Evolutionary conservation across 2,113 vertebrate genomes (phyloP), one percentile per base, ranked within the genome.

Genomic region (Gavia stellata): DNA sequence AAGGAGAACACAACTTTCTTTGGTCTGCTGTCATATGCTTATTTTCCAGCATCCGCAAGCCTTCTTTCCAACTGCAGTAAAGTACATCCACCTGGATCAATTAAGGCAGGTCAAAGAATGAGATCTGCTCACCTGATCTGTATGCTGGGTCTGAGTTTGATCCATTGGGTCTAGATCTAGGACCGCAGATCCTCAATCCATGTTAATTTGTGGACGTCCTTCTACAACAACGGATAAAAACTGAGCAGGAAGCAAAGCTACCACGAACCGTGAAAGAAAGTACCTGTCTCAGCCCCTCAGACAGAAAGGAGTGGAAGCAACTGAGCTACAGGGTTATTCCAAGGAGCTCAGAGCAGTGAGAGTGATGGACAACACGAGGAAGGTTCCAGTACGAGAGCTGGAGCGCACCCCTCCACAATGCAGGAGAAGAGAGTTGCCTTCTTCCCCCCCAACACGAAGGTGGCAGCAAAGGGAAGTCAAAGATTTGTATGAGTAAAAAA

Each of bases 351-450:
- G 65, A 67, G 42, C n/a, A 58, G 19, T 12, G 17, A 81, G 25
- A 1, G 1, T 26, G 42, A 36, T 1, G 4, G 24, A 62, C 24
- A 71, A 56, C 10, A 29, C 0, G 1, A 74, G 31, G 26, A 81
- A 59, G 33, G 38, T 47, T 18, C 4, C 23, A 44, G 17, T 19
- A 38, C 2, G 8, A 66, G 88, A 70, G 28, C 12, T 67, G 50
- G 6, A 47, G 31, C 3, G 1, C 45, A 34, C 5, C 0, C 1
- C 63, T 73, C 14, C 3, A 1, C 28, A 53, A 19, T 10, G 17
- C 34, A 62, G 24, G 34, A 63, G 31, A 62, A 47, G 14, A 49
- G 42, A 71, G 45, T 28, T 86, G n/a, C 23, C 10, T 21, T 50
- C 56, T 53, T 42, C 10, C 17, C 9, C 31, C 2, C 10, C 53